Evolutionary conservation across 2,888 invertebrate species (phyloP).

Genomic region (Perdita meconis): DNA sequence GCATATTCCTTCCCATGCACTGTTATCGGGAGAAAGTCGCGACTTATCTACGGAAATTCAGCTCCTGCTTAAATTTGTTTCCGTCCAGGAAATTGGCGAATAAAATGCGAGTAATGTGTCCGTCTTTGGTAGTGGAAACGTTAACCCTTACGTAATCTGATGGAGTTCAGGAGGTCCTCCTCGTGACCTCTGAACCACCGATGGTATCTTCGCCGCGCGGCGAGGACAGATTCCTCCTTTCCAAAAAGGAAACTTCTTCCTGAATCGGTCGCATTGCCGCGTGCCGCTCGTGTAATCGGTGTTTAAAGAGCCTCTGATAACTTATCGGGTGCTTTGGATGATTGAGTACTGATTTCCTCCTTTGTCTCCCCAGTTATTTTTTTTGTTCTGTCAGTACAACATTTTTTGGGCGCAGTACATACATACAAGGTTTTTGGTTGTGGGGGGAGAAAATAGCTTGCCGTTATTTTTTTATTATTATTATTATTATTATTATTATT

Average conservation of each 20-base stretch:
- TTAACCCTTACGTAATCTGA: conserved; percentile 18
- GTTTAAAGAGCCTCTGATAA: conserved; percentile 25
- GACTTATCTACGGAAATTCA: too few species aligned
- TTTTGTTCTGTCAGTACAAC: too few species aligned
- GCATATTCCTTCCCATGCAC: background rate
- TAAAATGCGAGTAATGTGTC: background rate
- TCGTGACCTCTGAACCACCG: background rate
- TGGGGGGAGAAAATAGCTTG: too few species aligned
- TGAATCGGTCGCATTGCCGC: background rate
- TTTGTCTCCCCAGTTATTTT: too few species aligned
- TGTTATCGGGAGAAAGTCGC: background rate
- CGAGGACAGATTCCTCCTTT: background rate
- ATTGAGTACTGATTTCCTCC: too few species aligned
- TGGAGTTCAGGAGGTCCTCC: conserved; percentile 1
- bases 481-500: too few species aligned
- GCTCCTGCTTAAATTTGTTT: background rate
- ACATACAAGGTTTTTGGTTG: too few species aligned
- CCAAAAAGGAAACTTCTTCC: background rate
- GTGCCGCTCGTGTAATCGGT: background rate
- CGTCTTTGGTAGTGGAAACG: background rate
- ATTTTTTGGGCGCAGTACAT: too few species aligned
- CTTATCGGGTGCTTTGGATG: conserved; percentile 22
- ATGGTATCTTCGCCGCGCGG: background rate
- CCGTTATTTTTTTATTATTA: too few species aligned
- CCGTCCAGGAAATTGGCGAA: too few species aligned